Evolutionary conservation across 1,140 invertebrate genomes (phyloP).

Genomic region (Caenorhabditis latens): DNA sequence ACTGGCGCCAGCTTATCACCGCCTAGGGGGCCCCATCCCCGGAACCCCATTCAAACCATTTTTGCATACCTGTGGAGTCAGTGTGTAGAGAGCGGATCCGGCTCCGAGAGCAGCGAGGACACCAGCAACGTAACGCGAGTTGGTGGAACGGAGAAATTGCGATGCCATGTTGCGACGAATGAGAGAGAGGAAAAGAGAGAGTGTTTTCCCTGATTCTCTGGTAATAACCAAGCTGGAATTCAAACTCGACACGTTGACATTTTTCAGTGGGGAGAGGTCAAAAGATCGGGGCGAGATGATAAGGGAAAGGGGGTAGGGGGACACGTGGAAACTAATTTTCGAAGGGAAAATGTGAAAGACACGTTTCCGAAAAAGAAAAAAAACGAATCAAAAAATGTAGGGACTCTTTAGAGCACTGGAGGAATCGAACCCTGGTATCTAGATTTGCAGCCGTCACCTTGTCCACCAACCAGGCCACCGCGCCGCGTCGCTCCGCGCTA

Average conservation of each 20-base stretch:
- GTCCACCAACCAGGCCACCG: too few relatives aligned
- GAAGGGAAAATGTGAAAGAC: neutral
- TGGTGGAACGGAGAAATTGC: slow-evolving; percentile 50
- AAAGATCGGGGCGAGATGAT: neutral
- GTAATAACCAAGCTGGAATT: slow-evolving; percentile 5
- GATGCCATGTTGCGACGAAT: slow-evolving; percentile 26
- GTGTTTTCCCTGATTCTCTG: neutral
- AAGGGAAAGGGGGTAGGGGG: neutral
- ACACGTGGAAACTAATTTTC: neutral
- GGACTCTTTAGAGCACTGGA: too few relatives aligned
- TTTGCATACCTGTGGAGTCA: slow-evolving; percentile 30
- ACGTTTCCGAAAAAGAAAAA: too few relatives aligned
- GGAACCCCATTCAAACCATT: too few relatives aligned
- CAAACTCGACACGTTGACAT: neutral
- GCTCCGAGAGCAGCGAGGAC: slow-evolving; percentile 41
- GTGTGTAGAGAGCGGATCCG: slow-evolving; percentile 33
- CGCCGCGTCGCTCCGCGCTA: too few relatives aligned
- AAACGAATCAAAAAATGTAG: too few relatives aligned
- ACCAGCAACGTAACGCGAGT: slow-evolving; percentile 43
- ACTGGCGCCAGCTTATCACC: too few relatives aligned
- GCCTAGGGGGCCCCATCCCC: too few relatives aligned
- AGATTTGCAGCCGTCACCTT: too few relatives aligned
- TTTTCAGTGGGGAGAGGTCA: neutral
- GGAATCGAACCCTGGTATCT: too few relatives aligned
- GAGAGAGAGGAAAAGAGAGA: slow-evolving; percentile 8